Evolutionary conservation across 2,113 vertebrate genomes (phyloP), one percentile per base, ranked within the genome.

Genomic region (Malaclemys terrapin): DNA sequence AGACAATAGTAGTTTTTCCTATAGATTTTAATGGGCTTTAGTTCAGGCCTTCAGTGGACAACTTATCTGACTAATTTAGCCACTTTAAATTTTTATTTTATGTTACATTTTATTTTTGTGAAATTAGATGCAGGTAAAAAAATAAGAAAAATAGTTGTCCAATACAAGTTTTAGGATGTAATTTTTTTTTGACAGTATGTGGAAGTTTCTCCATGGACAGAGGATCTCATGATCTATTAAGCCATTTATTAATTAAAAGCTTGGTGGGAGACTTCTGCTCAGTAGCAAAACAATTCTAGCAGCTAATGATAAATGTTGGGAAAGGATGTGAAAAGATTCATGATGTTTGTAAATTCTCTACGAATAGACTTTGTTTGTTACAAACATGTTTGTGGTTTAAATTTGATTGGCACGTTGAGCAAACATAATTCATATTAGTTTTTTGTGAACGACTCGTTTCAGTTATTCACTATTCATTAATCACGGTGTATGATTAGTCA

Each of bases 241-340:
- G 75, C 85, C 85, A 96, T 96, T 96, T 96, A 95, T 97, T 96
- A 97, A 95, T 97, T 96, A 96, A 87, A 92, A 94, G 78, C 92
- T 94, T 96, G 94, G 42, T 95, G 92, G 81, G 92, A 82, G 95
- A 85, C 45, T 80, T 89, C 90, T 95, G 94, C 84, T 8, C 56
- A 93, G 80, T 90, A 90, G 88, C 38, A 94, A 54, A 87, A 91
- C 92, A 38, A 82, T 59, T 89, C 50, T 76, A 83, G 78, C 45
- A 92, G 57, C 95, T 95, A 96, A 92, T 95, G 89, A 97, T 92
- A 95, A 96, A 90, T 85, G 88, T 75, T 90, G 42, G 93, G 87
- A 94, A 94, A 91, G 31, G 10, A 10, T 87, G 42, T 88, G 95
- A 97, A 89, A 90, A 93, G 84, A 96, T 94, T 97, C 89, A 91